phyloP scores from a whole-genome alignment of 2,113 vertebrate genomes.

The Taxidea taxus region DNA sequence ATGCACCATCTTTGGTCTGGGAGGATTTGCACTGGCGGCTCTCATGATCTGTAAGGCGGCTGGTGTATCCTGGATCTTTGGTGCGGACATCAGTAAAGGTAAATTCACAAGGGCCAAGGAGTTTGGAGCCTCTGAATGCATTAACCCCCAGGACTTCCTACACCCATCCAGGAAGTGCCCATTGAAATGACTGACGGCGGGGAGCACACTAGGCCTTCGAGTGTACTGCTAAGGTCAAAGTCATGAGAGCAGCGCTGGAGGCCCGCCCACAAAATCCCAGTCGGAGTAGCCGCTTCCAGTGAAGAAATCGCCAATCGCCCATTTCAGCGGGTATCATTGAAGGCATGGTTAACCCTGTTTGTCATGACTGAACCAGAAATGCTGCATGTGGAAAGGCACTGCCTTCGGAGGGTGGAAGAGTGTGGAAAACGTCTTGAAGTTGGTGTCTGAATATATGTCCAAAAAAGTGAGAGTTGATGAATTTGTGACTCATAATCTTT shows the following conservation, averaged over 20 bases:
- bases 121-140: conserved; percentile 86
- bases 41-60: conserved; percentile 88
- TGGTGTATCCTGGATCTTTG: conserved; percentile 86
- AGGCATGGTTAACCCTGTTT: too few species aligned
- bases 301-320: conserved; percentile 87
- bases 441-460: conserved; percentile 84
- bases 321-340: conserved; percentile 82
- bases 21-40: conserved; percentile 85
- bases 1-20: conserved; percentile 86
- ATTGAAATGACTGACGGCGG: conserved; percentile 84
- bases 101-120: conserved; percentile 85
- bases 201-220: conserved; percentile 88
- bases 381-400: conserved; percentile 87
- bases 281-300: conserved; percentile 84
- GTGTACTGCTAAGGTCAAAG: conserved; percentile 85
- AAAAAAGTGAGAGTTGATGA: too few species aligned
- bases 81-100: conserved; percentile 85
- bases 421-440: conserved; percentile 83
- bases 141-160: conserved; percentile 84
- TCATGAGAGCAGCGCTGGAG: conserved; percentile 88
- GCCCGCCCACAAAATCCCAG: conserved; percentile 88
- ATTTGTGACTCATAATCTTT: too few species aligned
- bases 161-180: conserved; percentile 86
- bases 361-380: conserved; percentile 62
- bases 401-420: conserved; percentile 91